These are phyloP conservation scores for Drosophila auraria DNA, from an alignment of 1,140 invertebrate species.

Conservation along the genomic window DNA sequence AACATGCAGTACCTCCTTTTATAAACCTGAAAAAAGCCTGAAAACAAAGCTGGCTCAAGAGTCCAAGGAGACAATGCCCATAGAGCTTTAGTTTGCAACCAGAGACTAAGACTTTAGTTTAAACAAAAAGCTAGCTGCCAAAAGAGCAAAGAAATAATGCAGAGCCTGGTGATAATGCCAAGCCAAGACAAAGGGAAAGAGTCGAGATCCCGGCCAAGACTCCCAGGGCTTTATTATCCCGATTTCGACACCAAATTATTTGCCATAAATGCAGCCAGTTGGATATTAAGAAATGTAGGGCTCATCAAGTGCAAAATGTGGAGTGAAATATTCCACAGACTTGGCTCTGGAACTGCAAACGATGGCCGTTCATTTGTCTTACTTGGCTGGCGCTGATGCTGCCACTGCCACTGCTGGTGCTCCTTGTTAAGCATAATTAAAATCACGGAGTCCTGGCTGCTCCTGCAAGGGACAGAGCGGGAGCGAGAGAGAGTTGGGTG, in stretches of 20 bases:
- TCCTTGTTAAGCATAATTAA: constrained; percentile 62
- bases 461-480: background rate
- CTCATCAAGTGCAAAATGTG: constrained; percentile 14
- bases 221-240: background rate
- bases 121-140: background rate
- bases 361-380: constrained; percentile 41
- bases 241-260: constrained; percentile 1
- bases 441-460: constrained; percentile 31
- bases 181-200: background rate
- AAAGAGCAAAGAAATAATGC: constrained; percentile 1
- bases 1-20: background rate
- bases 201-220: too few relatives aligned
- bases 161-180: background rate
- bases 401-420: constrained; percentile 13
- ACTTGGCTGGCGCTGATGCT: constrained; percentile 19
- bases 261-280: constrained; percentile 7
- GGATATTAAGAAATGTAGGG: constrained; percentile 8
- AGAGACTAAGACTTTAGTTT: too few relatives aligned
- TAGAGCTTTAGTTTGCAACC: background rate
- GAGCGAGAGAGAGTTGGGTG: constrained; percentile 1
- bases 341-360: background rate
- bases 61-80: background rate
- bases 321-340: constrained; percentile 6
- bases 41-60: background rate
- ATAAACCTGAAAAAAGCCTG: background rate